Base-by-base conservation (phyloP, 53 echinoderm and acorn worm species). In the Pentamera pediparva region DNA sequence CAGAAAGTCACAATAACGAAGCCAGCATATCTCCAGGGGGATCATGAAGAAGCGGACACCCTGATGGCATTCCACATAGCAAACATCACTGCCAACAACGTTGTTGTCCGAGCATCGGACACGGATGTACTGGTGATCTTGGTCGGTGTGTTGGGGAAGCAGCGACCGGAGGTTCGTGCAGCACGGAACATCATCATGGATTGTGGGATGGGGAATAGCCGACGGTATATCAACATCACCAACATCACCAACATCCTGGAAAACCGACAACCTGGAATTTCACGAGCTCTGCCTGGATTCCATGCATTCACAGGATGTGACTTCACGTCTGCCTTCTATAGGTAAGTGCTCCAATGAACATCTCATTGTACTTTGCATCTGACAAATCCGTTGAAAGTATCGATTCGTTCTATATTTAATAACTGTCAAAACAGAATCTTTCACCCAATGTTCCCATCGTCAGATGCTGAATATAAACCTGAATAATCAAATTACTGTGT, bases 281-380 rank as follows among this genome's bases (percentile, higher is more conserved):
- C 80, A 27, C 12, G 43, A 26, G 86, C 86, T 75, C 58, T 85
- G 2, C 75, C 74, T 21, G 84, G 58, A 38, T 79, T 48, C 56
- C 79, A 84, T 32, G 84, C 84, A 27, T 84, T 84, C 56, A 80
- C 86, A 49, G 86, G 86, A 27, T 85, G 57, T 34, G 86, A 85
- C 35, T 85, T 85, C 22, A 85, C 65, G 10, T 65, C 86, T 37
- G 86, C 79, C 26, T 85, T 85, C 19, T 85, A 62, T 53, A 71
- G 80, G 80, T 80, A 56, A 22, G 65, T 17, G 3, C 15, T 8
- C 20, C 40, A 57, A 3, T 27, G 3, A 11, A 20, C 50, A 4
- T 50, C 19, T 2, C 25, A 59, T 3, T 22, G 39, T 41, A 41
- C 43, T 41, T 41, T 41, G 15, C n/a, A n/a, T 45, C 13, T 15